These are phyloP conservation scores for Pristiophorus japonicus DNA, from an alignment of 2,113 vertebrate genomes.

Conservation along the genomic window DNA sequence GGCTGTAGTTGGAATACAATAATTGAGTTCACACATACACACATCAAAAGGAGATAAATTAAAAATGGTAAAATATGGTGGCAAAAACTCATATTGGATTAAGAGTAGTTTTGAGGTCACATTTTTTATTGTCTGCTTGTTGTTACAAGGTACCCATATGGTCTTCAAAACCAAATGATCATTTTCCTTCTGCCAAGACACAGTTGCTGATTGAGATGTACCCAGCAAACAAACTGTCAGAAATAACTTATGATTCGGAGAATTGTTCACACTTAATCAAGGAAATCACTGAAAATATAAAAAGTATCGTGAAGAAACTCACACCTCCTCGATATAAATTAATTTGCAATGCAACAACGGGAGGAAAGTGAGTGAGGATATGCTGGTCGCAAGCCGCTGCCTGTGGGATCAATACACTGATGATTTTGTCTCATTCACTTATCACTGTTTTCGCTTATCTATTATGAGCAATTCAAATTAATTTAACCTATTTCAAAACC, in stretches of 20 bases:
- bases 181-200: slow-evolving; percentile 22
- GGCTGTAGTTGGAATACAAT: not conserved
- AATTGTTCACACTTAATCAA: slow-evolving; percentile 35
- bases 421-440: slow-evolving; percentile 39
- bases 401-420: slow-evolving; percentile 43
- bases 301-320: slow-evolving; percentile 38
- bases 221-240: slow-evolving; percentile 39
- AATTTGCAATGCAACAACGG: slow-evolving; percentile 37
- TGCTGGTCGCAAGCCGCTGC: slow-evolving; percentile 43
- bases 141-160: slow-evolving; percentile 36
- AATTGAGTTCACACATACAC: not conserved
- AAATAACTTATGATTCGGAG: slow-evolving; percentile 36
- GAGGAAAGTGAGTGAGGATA: slow-evolving; percentile 40
- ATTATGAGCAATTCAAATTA: slow-evolving; percentile 41
- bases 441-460: not conserved
- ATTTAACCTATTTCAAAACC: not conserved
- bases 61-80: not conserved
- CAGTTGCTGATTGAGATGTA: slow-evolving; percentile 42
- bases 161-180: slow-evolving; percentile 37
- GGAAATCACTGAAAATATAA: slow-evolving; percentile 34
- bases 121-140: not conserved
- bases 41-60: not conserved
- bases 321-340: slow-evolving; percentile 39
- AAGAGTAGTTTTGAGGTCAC: not conserved
- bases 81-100: not conserved